A percentile compares a stretch with the other conserved stretches of the same genome.
Conservation (phyloP, 2,888 invertebrate genomes). For the Acronicta aceris region DNA sequence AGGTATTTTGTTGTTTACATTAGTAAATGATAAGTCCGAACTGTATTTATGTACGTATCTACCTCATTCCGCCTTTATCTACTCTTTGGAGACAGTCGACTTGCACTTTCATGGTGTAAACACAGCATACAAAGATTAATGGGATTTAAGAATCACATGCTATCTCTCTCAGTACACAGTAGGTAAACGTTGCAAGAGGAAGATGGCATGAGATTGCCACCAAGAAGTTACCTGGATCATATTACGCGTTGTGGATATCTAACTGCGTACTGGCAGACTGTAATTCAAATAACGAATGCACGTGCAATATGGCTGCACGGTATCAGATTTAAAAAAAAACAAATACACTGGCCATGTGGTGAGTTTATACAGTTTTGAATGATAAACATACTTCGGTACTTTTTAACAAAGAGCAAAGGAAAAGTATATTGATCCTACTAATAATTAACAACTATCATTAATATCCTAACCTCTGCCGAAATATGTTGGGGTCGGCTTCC, state of each 20-base stretch:
- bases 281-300: neutral
- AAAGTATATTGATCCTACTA: too few relatives aligned
- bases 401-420: too few relatives aligned
- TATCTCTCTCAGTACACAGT: neutral
- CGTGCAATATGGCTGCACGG: neutral
- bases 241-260: neutral
- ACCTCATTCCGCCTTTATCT: too few relatives aligned
- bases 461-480: too few relatives aligned
- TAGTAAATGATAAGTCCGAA: too few relatives aligned
- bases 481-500: too few relatives aligned
- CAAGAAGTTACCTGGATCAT: neutral
- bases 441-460: too few relatives aligned
- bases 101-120: too few relatives aligned
- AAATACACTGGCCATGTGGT: slow-evolving; percentile 8
- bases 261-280: neutral
- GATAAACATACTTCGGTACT: neutral
- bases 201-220: neutral
- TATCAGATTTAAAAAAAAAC: neutral
- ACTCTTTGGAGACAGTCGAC: too few relatives aligned
- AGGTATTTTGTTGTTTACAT: too few relatives aligned
- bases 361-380: neutral
- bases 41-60: too few relatives aligned
- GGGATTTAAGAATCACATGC: neutral
- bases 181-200: neutral
- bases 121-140: neutral